Evolutionary conservation across 2,113 vertebrate genomes (phyloP), one percentile per base, ranked within the genome.

Genomic region (Perca fluviatilis): DNA sequence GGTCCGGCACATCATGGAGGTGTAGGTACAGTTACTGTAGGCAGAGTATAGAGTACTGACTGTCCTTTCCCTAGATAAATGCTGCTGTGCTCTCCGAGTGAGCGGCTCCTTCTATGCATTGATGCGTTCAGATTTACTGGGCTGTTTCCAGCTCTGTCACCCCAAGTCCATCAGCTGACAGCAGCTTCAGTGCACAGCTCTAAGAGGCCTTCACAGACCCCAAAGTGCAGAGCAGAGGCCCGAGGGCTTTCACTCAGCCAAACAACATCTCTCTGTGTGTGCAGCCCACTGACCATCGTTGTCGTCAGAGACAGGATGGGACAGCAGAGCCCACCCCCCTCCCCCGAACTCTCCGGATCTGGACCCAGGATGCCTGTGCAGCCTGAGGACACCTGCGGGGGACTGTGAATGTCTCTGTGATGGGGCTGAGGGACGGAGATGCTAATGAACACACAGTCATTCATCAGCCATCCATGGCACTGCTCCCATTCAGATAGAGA

Each of bases 351-450:
- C 77, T 82, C 91, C 88, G 88, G 89, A 90, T 92, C 88, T 67
- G 72, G 57, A 87, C 78, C 70, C 81, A 67, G 89, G 86, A 91
- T 74, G 86, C 47, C 70, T 47, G 69, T 10, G 54, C 61, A 36
- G 82, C 60, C 74, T 78, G 27, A 1, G 83, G 90, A 92, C 94
- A 94, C 94, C 94, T 94, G 93, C 87, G 43, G 81, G 83, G 84
- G 85, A 69, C 89, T 90, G 74, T 92, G 88, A 91, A 91, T 82
- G 91, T 86, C 91, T 83, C 88, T 86, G 79, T 93, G 89, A 90
- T 84, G 80, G 80, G 83, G 82, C 82, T 15, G 61, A 83, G 46
- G 86, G 80, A 88, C 25, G 74, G 61, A 53, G 53, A 77, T 49
- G 70, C 78, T 74, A 81, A 82, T 72, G 78, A 80, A 91, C 84